These are phyloP conservation scores for Agonopterix subpropinquella DNA, from an alignment of 2,888 invertebrate genomes.

Conservation along the genomic window DNA sequence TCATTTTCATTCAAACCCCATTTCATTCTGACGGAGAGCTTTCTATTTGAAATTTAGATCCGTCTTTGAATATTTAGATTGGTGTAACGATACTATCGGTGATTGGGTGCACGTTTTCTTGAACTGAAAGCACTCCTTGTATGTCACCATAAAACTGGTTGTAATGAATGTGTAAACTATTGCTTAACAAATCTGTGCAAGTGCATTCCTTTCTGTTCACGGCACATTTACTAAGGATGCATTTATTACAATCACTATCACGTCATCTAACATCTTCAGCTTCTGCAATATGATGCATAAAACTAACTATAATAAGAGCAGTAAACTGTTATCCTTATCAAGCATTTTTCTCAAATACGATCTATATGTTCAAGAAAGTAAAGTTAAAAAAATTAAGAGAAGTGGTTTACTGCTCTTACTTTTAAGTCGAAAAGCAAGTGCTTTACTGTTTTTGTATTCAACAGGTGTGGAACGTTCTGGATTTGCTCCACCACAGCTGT, in stretches of 20 bases:
- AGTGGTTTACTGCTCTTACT: slow-evolving; percentile 52
- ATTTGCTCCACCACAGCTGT: slow-evolving; percentile 67
- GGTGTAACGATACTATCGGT: slow-evolving; percentile 35
- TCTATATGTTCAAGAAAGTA: neutral
- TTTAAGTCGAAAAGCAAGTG: neutral
- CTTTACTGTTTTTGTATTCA: slow-evolving; percentile 24
- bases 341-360: slow-evolving; percentile 9
- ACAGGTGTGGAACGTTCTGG: slow-evolving; percentile 67
- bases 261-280: slow-evolving; percentile 64
- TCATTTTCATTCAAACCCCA: slow-evolving; percentile 71
- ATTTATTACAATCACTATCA: slow-evolving; percentile 62
- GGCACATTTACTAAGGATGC: slow-evolving; percentile 32
- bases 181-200: slow-evolving; percentile 9
- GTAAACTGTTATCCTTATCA: slow-evolving; percentile 29
- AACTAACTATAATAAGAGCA: slow-evolving; percentile 60
- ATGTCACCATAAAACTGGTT: slow-evolving; percentile 46
- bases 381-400: neutral
- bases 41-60: slow-evolving; percentile 28
- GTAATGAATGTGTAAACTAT: slow-evolving; percentile 45
- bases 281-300: slow-evolving; percentile 60
- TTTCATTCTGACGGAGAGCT: slow-evolving; percentile 68
- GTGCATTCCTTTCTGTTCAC: neutral
- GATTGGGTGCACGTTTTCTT: slow-evolving; percentile 70
- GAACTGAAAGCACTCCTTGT: slow-evolving; percentile 66
- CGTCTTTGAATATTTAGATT: slow-evolving; percentile 10